These are phyloP conservation scores for Acanthurus leucopareius DNA, from an alignment of 2,797 vertebrate genomes.

Conservation along the genomic window DNA sequence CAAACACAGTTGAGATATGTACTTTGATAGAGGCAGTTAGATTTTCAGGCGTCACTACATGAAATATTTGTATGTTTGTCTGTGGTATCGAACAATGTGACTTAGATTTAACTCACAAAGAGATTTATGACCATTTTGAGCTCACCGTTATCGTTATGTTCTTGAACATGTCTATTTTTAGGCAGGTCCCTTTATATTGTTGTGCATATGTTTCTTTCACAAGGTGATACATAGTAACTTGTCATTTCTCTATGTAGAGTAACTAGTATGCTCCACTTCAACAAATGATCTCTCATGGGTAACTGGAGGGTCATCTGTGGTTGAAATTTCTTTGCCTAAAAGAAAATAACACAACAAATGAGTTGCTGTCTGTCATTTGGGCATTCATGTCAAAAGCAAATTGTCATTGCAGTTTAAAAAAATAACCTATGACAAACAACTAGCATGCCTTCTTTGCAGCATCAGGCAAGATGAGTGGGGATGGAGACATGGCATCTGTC, in stretches of 20 bases:
- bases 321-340: not conserved
- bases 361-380: not conserved
- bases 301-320: not conserved
- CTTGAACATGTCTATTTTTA: no score
- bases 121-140: no score
- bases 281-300: no score
- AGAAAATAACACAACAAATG: not conserved
- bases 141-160: no score
- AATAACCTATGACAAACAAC: not conserved
- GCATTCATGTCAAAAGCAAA: not conserved
- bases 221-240: no score
- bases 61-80: not conserved
- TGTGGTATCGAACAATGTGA: not conserved
- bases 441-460: slow-evolving; percentile 21
- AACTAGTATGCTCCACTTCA: no score
- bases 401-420: not conserved
- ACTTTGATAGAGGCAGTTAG: no score
- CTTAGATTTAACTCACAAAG: no score
- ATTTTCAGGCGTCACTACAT: not conserved
- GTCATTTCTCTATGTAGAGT: no score
- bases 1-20: not conserved
- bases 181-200: no score
- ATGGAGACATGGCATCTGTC: slow-evolving; percentile 82
- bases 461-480: slow-evolving; percentile 53
- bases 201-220: no score